phyloP scores from a whole-genome alignment of 2,888 invertebrate genomes.

The Loripinus fragilis region DNA sequence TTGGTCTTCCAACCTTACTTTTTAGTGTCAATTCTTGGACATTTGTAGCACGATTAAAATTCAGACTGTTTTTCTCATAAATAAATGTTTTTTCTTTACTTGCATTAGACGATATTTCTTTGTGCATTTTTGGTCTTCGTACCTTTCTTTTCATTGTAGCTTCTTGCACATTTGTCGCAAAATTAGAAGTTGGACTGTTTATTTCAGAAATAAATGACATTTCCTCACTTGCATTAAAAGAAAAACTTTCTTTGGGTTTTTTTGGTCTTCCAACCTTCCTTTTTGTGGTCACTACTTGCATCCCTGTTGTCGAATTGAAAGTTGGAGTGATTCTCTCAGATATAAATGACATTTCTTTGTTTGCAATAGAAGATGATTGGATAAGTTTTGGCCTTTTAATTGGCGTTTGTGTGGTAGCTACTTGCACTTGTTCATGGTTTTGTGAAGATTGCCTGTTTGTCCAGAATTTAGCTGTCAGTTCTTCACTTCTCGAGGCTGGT shows the following conservation, averaged over 20 bases:
- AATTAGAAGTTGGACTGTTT: too few relatives aligned
- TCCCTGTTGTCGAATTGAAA: too few relatives aligned
- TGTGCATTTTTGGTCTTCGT: background rate
- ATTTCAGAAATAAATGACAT: too few relatives aligned
- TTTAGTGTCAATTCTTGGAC: background rate
- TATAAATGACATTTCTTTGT: too few relatives aligned
- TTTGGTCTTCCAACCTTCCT: background rate
- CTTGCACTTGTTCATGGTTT: background rate
- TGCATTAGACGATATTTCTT: background rate
- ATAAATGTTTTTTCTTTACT: background rate
- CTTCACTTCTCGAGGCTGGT: too few relatives aligned
- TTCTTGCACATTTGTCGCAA: too few relatives aligned
- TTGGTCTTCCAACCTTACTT: conserved; percentile 2
- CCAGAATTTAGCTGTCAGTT: background rate
- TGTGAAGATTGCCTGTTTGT: background rate
- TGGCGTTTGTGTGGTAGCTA: background rate
- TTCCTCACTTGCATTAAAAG: too few relatives aligned
- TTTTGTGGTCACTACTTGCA: background rate
- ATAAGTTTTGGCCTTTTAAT: background rate
- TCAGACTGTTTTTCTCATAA: background rate
- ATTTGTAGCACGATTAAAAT: background rate
- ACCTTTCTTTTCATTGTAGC: background rate
- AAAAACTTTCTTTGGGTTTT: background rate
- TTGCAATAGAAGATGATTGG: too few relatives aligned
- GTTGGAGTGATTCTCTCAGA: too few relatives aligned